phyloP scores from a whole-genome alignment of 2,888 invertebrate genomes.

The Drosophila bunnanda region DNA sequence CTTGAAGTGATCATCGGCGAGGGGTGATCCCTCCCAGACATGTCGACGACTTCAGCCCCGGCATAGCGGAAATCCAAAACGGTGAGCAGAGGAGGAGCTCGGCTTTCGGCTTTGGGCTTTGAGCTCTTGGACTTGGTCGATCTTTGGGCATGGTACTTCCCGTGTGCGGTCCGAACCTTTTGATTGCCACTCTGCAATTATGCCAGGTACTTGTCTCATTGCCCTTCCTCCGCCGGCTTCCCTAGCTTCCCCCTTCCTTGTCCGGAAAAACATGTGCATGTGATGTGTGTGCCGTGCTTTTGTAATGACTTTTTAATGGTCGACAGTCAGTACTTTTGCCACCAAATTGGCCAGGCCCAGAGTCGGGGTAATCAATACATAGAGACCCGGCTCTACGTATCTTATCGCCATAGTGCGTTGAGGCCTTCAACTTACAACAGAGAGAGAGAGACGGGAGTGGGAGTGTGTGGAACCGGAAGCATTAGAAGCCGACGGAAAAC shows the following conservation, averaged over 20 bases:
- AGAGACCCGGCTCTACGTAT: constrained; percentile 18
- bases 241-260: neutral
- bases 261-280: constrained; percentile 11
- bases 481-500: constrained; percentile 62
- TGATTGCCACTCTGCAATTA: constrained; percentile 49
- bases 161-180: constrained; percentile 54
- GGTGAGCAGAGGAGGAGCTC: constrained; percentile 16
- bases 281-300: constrained; percentile 39
- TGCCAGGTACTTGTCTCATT: constrained; percentile 34
- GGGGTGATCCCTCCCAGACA: constrained; percentile 6
- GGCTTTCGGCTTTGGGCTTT: constrained; percentile 1
- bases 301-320: constrained; percentile 77
- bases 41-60: constrained; percentile 21
- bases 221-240: neutral
- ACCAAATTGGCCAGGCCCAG: constrained; percentile 46
- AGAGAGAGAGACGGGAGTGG: constrained; percentile 4
- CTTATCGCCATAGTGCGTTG: constrained; percentile 32
- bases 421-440: constrained; percentile 54
- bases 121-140: neutral
- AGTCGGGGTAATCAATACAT: constrained; percentile 65
- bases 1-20: constrained; percentile 64
- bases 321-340: constrained; percentile 61
- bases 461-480: constrained; percentile 74
- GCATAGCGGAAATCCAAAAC: constrained; percentile 72
- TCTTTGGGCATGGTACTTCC: constrained; percentile 71